Evolutionary conservation across 1,140 invertebrate genomes (phyloP).

Genomic region (Drosophila nigrodunni): DNA sequence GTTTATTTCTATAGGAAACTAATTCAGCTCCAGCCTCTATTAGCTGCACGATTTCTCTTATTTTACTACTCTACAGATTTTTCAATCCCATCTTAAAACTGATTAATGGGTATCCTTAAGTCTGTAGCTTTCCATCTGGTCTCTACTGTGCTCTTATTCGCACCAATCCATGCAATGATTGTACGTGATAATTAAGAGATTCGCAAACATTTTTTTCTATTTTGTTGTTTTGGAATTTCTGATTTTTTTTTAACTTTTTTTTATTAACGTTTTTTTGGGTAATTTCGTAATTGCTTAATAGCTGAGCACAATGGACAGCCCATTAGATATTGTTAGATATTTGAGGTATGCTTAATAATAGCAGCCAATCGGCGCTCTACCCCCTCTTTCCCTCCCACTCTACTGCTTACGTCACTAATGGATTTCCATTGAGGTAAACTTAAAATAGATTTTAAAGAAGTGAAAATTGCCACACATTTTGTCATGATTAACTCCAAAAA

Average conservation of each 20-base stretch:
- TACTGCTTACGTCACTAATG: constrained; percentile 26
- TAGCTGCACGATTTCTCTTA: no score
- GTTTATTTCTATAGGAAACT: no score
- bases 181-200: constrained; percentile 76
- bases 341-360: constrained; percentile 2
- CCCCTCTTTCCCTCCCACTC: background rate
- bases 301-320: constrained; percentile 28
- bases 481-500: constrained; percentile 7
- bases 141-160: constrained; percentile 23
- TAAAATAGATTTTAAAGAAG: constrained; percentile 4
- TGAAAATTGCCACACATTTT: constrained; percentile 20
- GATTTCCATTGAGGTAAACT: constrained; percentile 4
- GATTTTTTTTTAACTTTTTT: background rate
- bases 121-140: background rate
- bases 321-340: constrained; percentile 20
- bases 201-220: constrained; percentile 34
- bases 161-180: constrained; percentile 36
- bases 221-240: no score
- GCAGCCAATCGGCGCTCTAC: constrained; percentile 5
- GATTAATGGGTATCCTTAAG: no score
- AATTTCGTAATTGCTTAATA: constrained; percentile 33
- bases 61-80: no score
- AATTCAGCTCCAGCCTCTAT: no score
- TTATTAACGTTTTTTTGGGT: constrained; percentile 33
- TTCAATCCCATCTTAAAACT: no score